These are phyloP conservation scores for Drosophila arizonae DNA, from an alignment of 1,140 invertebrate species.

Conservation along the genomic window DNA sequence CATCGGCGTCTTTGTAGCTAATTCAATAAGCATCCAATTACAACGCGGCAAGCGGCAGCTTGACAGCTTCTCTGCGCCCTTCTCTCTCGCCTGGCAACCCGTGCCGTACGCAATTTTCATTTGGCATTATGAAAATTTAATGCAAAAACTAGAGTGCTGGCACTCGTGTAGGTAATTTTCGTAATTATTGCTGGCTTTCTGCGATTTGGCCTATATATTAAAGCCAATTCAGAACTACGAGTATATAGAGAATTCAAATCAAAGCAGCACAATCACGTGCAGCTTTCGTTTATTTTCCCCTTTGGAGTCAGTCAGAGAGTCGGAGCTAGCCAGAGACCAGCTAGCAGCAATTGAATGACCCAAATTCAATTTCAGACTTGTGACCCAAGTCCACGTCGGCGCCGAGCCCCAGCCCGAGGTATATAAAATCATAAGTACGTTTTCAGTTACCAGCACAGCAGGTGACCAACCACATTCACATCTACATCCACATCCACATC, in stretches of 20 bases:
- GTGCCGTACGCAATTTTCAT: slow-evolving; percentile 58
- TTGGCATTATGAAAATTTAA: slow-evolving; percentile 70
- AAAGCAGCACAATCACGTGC: slow-evolving; percentile 34
- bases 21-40: slow-evolving; percentile 81
- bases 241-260: neutral
- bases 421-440: slow-evolving; percentile 67
- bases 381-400: slow-evolving; percentile 16
- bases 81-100: slow-evolving; percentile 4
- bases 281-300: slow-evolving; percentile 17
- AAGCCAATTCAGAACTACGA: slow-evolving; percentile 1
- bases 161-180: slow-evolving; percentile 50
- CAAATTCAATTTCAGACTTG: slow-evolving; percentile 71
- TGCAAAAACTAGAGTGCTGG: slow-evolving; percentile 56
- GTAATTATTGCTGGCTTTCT: slow-evolving; percentile 50
- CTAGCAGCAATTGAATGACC: slow-evolving; percentile 63
- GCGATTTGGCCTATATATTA: slow-evolving; percentile 26
- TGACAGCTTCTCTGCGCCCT: slow-evolving; percentile 3
- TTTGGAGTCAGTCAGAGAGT: too few species aligned
- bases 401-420: slow-evolving; percentile 3
- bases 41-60: slow-evolving; percentile 54
- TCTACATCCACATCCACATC: slow-evolving; percentile 3
- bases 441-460: slow-evolving; percentile 77
- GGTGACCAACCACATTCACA: slow-evolving; percentile 46
- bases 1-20: slow-evolving; percentile 61
- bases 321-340: neutral